Evolutionary conservation across 2,113 vertebrate genomes (phyloP).

Genomic region (Paedocypris sp.): DNA sequence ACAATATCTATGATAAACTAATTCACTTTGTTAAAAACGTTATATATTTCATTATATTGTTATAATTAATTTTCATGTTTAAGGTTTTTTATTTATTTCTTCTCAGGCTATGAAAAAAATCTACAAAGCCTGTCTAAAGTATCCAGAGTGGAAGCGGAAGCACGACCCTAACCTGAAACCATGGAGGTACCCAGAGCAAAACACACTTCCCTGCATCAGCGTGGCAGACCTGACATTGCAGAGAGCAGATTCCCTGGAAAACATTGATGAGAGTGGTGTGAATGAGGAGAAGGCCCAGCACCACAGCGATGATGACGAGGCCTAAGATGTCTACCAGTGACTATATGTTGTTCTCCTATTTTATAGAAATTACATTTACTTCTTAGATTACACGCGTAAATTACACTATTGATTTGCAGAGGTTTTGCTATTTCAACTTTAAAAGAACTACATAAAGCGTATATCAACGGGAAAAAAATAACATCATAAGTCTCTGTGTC

Average conservation of each 20-base stretch:
- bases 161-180: conserved; percentile 67
- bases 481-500: too few species aligned
- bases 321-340: conserved; percentile 29
- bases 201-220: conserved; percentile 58
- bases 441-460: too few species aligned
- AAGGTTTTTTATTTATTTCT: neutral
- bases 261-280: conserved; percentile 69
- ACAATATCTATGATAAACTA: too few species aligned
- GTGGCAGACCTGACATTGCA: conserved; percentile 58
- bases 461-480: too few species aligned
- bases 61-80: neutral
- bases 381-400: conserved; percentile 4
- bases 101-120: conserved; percentile 73
- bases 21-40: too few species aligned
- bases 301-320: conserved; percentile 66
- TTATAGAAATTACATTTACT: neutral
- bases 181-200: conserved; percentile 73
- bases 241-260: conserved; percentile 65
- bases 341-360: conserved; percentile 15
- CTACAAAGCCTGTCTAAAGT: conserved; percentile 76
- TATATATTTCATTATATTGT: neutral
- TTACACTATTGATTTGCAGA: conserved; percentile 6
- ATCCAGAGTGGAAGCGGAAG: conserved; percentile 72
- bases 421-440: neutral
- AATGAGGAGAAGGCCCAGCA: conserved; percentile 55